Conservation (phyloP, 1,140 invertebrate genomes). For the Aphaenogaster ashmeadi region DNA sequence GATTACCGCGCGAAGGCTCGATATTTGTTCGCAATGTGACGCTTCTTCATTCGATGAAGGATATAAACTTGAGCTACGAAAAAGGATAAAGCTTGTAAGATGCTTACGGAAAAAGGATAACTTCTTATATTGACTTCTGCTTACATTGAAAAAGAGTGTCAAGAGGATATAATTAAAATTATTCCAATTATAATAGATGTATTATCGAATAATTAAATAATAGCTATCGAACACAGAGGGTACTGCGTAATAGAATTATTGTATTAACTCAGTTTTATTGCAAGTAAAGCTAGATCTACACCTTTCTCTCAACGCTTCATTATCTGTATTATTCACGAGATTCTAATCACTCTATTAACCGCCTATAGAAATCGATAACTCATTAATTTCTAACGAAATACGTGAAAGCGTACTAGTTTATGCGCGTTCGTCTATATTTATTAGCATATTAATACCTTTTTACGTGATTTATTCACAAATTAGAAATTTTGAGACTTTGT, state of each 20-base stretch:
- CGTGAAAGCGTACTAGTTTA: constrained; percentile 12
- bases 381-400: constrained; percentile 38
- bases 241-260: neutral
- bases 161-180: neutral
- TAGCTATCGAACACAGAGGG: neutral
- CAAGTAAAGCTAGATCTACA: neutral
- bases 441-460: constrained; percentile 46
- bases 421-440: neutral
- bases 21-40: constrained; percentile 12
- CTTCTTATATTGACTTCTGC: neutral
- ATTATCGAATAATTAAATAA: constrained; percentile 1
- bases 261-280: neutral
- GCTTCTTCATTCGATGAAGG: constrained; percentile 6
- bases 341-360: constrained; percentile 3
- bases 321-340: constrained; percentile 10
- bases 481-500: neutral
- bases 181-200: neutral
- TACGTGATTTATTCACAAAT: constrained; percentile 9
- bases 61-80: neutral
- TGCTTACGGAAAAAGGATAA: neutral
- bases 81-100: neutral
- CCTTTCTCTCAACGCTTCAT: neutral
- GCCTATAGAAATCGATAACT: constrained; percentile 41
- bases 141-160: neutral
- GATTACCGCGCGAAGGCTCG: constrained; percentile 37